phyloP scores from a whole-genome alignment of 2,888 invertebrate genomes.

The Limenitis arthemis region DNA sequence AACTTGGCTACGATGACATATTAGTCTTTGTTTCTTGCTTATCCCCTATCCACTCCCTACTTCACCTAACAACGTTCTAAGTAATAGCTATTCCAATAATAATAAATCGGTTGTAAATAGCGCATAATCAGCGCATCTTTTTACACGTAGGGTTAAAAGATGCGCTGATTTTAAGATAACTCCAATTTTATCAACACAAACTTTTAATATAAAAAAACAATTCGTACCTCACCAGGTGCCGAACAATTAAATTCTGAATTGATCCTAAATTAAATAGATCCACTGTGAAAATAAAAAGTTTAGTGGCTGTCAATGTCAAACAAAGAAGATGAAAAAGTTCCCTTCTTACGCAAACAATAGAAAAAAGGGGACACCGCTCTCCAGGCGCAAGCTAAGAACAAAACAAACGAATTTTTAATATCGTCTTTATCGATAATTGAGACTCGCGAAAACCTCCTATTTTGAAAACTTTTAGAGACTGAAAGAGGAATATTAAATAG shows the following conservation, averaged over 20 bases:
- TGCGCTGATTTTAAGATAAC: constrained; percentile 14
- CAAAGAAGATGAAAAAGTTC: constrained; percentile 71
- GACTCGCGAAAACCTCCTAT: constrained; percentile 69
- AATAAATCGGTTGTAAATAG: constrained; percentile 5
- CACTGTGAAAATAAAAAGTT: constrained; percentile 66
- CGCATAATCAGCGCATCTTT: too few relatives aligned
- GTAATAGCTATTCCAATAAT: constrained; percentile 42
- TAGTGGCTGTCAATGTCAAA: constrained; percentile 70
- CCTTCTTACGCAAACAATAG: constrained; percentile 66
- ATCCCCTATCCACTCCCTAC: constrained; percentile 40
- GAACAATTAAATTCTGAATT: constrained; percentile 57
- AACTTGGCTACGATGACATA: constrained; percentile 68
- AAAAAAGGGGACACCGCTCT: constrained; percentile 62
- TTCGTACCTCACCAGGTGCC: constrained; percentile 54
- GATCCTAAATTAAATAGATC: constrained; percentile 68
- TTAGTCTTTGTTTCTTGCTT: constrained; percentile 70
- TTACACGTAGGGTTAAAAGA: background rate
- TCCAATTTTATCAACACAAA: constrained; percentile 27
- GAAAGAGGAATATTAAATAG: constrained; percentile 70
- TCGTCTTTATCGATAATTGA: constrained; percentile 72
- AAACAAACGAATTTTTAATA: constrained; percentile 73
- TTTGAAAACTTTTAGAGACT: constrained; percentile 69
- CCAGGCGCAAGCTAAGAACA: constrained; percentile 63
- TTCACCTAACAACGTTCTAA: constrained; percentile 27
- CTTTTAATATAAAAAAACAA: constrained; percentile 38